phyloP scores from a whole-genome alignment of 2,113 vertebrate species.

The Megalops atlanticus region DNA sequence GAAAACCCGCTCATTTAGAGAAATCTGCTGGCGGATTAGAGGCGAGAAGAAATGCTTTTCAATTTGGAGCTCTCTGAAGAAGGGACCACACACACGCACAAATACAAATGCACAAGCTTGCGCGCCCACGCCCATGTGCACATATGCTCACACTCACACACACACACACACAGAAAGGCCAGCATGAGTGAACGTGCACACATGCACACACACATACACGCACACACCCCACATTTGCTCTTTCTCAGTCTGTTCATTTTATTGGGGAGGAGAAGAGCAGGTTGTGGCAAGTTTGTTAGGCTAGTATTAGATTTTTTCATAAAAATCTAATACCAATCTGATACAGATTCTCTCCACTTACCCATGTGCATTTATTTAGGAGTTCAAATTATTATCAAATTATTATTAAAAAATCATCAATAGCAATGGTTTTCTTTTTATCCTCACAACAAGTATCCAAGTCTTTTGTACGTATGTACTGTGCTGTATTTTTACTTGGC shows the following conservation, averaged over 20 bases:
- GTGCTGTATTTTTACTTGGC: background rate
- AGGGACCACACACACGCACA: background rate
- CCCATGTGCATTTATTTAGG: background rate
- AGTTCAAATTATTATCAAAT: background rate
- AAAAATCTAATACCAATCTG: background rate
- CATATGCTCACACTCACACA: background rate
- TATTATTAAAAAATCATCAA: background rate
- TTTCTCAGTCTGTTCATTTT: background rate
- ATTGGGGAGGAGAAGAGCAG: too few relatives aligned
- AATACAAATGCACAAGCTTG: background rate
- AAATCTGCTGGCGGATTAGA: background rate
- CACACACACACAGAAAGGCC: conserved; percentile 4
- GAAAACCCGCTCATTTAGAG: background rate
- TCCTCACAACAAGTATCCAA: background rate
- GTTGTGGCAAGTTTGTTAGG: too few relatives aligned
- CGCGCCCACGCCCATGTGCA: background rate
- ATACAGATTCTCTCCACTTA: background rate
- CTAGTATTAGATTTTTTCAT: background rate
- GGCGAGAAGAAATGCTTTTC: conserved; percentile 9
- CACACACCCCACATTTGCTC: background rate
- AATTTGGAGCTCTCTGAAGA: conserved; percentile 9
- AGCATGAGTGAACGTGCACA: background rate
- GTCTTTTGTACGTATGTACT: background rate
- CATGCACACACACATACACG: background rate
- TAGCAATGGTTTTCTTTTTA: background rate